Evolutionary conservation across 2,797 vertebrate genomes (phyloP), one percentile per base, ranked within the genome.

Genomic region (Characodon lateralis): DNA sequence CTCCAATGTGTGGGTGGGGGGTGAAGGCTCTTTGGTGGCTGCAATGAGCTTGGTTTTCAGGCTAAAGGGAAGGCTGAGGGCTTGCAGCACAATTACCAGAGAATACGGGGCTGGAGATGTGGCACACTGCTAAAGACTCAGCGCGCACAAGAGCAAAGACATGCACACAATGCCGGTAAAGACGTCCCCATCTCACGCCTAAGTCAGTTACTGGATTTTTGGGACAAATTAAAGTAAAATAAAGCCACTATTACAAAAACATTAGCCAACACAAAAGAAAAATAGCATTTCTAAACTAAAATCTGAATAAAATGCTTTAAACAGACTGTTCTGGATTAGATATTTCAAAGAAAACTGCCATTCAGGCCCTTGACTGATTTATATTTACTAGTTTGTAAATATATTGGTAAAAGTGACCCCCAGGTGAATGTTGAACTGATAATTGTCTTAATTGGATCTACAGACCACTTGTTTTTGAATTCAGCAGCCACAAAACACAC

Each of bases 41-140:
- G 98, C 98, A 99, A 99, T 99, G 97, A 99, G 97, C 97, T 99
- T 99, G 98, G 97, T 98, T 98, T 99, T 99, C 98, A 98, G 97
- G 96, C 96, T 96, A 97, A 98, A 95, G 97, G 96, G 96, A 96
- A 97, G 95, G 96, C 96, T 98, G 96, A 98, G 93, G 97, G 97
- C 97, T 97, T 97, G 97, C 97, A 97, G 97, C 96, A 97, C 97
- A 99, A 99, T 99, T 98, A 99, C 97, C 97, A 96, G 97, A 96
- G 97, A 97, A 96, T 97, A 98, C 92, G 97, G 96, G 96, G 95
- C 97, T 98, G 97, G 96, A 97, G 97, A 98, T 95, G 96, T 96
- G 97, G 97, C 96, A 89, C 90, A 95, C 96, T 94, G 96, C 97
- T 98, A 96, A 95, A 98, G 97, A 97, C 96, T 96, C 95, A 95